Conservation (phyloP, 1,140 invertebrate genomes). For the Orius insidiosus region DNA sequence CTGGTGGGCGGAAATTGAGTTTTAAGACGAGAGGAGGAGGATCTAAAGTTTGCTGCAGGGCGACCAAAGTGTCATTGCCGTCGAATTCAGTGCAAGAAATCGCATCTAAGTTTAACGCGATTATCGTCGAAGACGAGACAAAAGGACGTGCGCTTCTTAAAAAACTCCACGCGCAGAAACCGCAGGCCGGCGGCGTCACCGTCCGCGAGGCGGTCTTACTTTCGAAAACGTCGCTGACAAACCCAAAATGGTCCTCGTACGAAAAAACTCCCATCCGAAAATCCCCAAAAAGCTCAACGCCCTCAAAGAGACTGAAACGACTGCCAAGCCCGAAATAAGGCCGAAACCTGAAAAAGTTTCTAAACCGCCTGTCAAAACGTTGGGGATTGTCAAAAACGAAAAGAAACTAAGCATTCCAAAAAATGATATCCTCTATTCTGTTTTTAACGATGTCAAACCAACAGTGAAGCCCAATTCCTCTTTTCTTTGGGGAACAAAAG, state of each 20-base stretch:
- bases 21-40: too few species aligned
- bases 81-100: conserved; percentile 1
- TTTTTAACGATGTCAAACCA: too few species aligned
- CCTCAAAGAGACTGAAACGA: background rate
- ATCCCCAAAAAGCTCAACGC: too few species aligned
- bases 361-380: background rate
- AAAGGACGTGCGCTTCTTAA: background rate
- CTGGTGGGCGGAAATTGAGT: too few species aligned
- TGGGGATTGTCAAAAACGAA: background rate
- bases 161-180: background rate
- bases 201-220: conserved; percentile 3
- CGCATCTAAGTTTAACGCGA: conserved; percentile 12
- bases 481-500: background rate
- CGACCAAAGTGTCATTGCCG: too few species aligned
- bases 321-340: background rate
- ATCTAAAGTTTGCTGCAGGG: too few species aligned
- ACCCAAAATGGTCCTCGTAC: conserved; percentile 6
- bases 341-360: conserved; percentile 6
- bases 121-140: conserved; percentile 9
- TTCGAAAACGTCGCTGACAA: conserved; percentile 7
- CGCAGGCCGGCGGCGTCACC: background rate
- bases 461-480: background rate
- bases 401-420: too few species aligned
- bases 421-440: too few species aligned
- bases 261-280: conserved; percentile 5